Percentiles rank a stretch among this genome's conserved stretches.
These are phyloP conservation scores for Sinocyclocheilus maitianheensis DNA, from an alignment of 2,113 vertebrate genomes.

Conservation along the genomic window DNA sequence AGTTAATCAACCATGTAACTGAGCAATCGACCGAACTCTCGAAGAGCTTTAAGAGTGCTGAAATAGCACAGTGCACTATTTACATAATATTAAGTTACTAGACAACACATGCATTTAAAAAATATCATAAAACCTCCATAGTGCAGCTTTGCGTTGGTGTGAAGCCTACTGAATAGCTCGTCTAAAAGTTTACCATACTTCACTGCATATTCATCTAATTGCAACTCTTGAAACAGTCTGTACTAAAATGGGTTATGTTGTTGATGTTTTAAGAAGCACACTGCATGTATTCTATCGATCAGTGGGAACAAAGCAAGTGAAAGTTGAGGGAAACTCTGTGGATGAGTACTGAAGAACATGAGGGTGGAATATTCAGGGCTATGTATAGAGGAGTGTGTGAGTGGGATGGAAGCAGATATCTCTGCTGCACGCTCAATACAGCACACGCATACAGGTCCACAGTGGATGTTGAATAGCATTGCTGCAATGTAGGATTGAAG, in stretches of 20 bases:
- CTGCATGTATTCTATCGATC: conserved; percentile 7
- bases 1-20: background rate
- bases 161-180: background rate
- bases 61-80: background rate
- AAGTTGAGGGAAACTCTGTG: conserved; percentile 15
- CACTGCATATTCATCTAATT: background rate
- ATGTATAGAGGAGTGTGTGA: conserved; percentile 19
- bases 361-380: background rate
- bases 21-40: background rate
- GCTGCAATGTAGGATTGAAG: background rate
- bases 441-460: background rate
- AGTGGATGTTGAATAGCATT: conserved; percentile 25
- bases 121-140: background rate
- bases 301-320: conserved; percentile 2
- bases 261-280: background rate
- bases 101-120: background rate
- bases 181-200: background rate
- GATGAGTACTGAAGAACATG: background rate
- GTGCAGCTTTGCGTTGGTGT: background rate
- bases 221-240: background rate
- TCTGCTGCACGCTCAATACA: background rate
- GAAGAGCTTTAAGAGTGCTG: background rate
- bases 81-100: background rate
- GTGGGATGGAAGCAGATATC: conserved; percentile 1
- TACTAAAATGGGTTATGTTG: background rate